These are phyloP conservation scores for pig (Sus scrofa) DNA, from an alignment of 2,113 vertebrate species.

Conservation along the genomic window DNA sequence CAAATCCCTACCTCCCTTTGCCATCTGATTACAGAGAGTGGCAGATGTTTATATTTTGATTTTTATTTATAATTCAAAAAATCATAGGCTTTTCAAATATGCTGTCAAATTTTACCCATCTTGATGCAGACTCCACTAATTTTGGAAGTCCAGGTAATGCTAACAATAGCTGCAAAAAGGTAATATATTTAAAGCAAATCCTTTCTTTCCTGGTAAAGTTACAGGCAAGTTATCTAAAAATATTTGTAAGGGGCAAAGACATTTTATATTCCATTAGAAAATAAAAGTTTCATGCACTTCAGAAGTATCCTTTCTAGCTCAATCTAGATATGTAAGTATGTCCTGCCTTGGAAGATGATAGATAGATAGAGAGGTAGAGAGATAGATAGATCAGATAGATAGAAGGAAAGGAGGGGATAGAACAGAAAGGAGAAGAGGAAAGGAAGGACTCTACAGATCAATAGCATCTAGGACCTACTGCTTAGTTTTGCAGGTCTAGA, in stretches of 20 bases:
- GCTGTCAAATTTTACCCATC: neutral
- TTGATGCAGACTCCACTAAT: neutral
- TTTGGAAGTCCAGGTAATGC: constrained; percentile 19
- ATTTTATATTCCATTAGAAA: neutral
- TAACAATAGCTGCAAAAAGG: neutral
- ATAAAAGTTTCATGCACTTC: neutral
- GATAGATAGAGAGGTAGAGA: neutral
- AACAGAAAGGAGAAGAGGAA: too few relatives aligned
- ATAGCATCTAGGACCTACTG: neutral
- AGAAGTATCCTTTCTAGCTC: neutral
- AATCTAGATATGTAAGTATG: neutral
- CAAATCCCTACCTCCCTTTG: neutral
- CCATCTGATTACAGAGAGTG: neutral
- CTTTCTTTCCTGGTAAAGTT: constrained; percentile 16
- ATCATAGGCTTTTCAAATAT: neutral
- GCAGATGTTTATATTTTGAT: neutral
- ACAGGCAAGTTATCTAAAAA: neutral
- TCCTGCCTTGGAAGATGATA: neutral
- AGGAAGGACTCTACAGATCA: neutral
- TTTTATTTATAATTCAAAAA: constrained; percentile 39
- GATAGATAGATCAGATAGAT: neutral
- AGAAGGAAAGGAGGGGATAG: too few relatives aligned
- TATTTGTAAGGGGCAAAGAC: neutral
- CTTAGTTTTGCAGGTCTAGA: neutral
- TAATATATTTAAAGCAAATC: neutral